phyloP scores from a whole-genome alignment of 2,888 invertebrate species.

The Spilarctia lutea region DNA sequence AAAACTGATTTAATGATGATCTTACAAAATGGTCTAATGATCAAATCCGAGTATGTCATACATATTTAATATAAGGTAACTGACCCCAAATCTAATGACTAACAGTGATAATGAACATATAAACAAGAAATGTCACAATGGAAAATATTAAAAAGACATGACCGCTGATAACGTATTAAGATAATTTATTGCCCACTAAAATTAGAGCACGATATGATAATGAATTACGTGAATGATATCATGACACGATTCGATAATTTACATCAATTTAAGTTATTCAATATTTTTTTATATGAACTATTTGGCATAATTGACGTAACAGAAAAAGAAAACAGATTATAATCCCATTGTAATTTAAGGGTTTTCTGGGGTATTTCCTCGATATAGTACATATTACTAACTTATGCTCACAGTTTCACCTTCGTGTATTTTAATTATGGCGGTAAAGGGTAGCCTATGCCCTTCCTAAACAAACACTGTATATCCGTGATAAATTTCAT shows the following conservation, averaged over 20 bases:
- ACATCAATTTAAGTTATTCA: neutral
- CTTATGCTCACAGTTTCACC: too few species aligned
- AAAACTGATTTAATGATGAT: too few species aligned
- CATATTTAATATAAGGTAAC: neutral
- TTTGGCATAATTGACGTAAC: neutral
- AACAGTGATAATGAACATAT: constrained; percentile 1
- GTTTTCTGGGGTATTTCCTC: neutral
- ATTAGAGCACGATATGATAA: neutral
- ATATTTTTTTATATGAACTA: neutral
- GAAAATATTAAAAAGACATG: constrained; percentile 1
- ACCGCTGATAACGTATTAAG: constrained; percentile 11
- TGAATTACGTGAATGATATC: neutral
- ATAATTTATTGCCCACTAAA: neutral
- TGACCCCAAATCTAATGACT: neutral
- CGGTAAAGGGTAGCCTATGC: too few species aligned
- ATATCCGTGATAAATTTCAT: too few species aligned
- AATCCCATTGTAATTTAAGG: neutral
- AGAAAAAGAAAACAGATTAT: neutral
- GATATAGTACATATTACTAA: neutral
- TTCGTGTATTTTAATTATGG: too few species aligned
- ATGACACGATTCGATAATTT: neutral
- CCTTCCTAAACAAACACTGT: too few species aligned
- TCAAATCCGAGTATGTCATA: too few species aligned
- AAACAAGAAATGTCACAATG: constrained; percentile 9
- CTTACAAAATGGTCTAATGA: too few species aligned